These are phyloP conservation scores for Bungarus multicinctus DNA, from an alignment of 2,113 vertebrate species.

Conservation along the genomic window DNA sequence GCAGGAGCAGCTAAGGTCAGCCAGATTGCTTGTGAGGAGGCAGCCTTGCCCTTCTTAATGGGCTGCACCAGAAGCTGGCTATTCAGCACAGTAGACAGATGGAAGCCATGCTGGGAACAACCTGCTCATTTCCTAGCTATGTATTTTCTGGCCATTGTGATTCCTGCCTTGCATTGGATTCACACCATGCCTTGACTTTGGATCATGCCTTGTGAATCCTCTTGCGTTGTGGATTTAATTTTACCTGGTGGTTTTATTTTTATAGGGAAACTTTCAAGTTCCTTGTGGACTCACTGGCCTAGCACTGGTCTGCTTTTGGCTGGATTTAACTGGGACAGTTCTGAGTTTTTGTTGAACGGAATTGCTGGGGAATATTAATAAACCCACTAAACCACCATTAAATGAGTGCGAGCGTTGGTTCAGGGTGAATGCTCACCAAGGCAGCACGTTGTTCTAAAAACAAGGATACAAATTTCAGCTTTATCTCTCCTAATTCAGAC, in stretches of 20 bases:
- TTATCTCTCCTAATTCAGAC: not conserved
- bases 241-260: not conserved
- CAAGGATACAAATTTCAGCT: not conserved
- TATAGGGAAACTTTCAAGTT: not conserved
- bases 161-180: too few relatives aligned
- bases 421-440: conserved; percentile 13
- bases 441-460: accelerated
- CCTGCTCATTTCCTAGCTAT: too few relatives aligned
- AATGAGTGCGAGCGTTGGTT: not conserved
- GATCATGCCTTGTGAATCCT: not conserved
- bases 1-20: too few relatives aligned
- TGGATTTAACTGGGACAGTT: not conserved
- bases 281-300: not conserved
- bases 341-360: not conserved
- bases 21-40: too few relatives aligned
- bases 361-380: not conserved
- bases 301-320: not conserved
- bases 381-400: not conserved
- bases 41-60: too few relatives aligned
- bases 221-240: not conserved
- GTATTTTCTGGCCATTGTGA: too few relatives aligned
- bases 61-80: too few relatives aligned
- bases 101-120: too few relatives aligned
- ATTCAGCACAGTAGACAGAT: too few relatives aligned
- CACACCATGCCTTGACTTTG: too few relatives aligned